A percentile compares a stretch with the other conserved stretches of the same genome.
These are phyloP conservation scores for Prietella phreatophila DNA, from an alignment of 2,113 vertebrate species.

Conservation along the genomic window DNA sequence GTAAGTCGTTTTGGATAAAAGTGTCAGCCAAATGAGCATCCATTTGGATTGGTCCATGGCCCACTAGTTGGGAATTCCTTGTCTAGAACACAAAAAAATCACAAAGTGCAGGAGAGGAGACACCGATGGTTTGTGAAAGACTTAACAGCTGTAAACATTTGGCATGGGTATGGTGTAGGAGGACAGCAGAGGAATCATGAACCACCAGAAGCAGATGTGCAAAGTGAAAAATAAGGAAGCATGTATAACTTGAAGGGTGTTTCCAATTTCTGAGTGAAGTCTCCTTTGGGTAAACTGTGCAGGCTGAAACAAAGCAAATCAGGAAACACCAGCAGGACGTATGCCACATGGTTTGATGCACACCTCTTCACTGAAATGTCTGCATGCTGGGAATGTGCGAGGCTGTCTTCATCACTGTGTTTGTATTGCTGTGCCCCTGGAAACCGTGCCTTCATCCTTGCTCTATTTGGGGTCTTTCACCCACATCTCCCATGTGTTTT, in stretches of 20 bases:
- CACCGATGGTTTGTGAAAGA: not conserved
- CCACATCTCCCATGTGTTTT: conserved; percentile 7
- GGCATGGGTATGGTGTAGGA: not conserved
- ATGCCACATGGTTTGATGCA: conserved; percentile 13
- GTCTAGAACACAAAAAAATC: not conserved
- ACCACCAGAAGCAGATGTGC: conserved; percentile 31
- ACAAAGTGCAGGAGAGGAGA: not conserved
- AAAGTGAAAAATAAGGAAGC: conserved; percentile 31
- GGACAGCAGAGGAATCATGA: not conserved
- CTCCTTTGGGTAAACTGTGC: conserved; percentile 18
- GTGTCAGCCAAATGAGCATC: not conserved
- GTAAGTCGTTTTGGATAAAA: not conserved
- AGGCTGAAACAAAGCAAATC: conserved; percentile 7
- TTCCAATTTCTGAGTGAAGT: conserved; percentile 20
- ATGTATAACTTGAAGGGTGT: conserved; percentile 3
- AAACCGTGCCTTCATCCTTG: not conserved
- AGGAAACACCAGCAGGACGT: conserved; percentile 11
- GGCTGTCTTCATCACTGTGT: not conserved
- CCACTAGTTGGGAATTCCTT: not conserved
- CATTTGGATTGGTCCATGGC: not conserved
- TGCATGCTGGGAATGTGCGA: not conserved
- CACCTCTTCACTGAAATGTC: not conserved
- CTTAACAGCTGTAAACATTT: conserved; percentile 25
- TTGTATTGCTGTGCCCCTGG: not conserved
- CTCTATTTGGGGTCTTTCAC: conserved; percentile 5